phyloP scores from a whole-genome alignment of 1,140 invertebrate genomes.

The Atta texana region DNA sequence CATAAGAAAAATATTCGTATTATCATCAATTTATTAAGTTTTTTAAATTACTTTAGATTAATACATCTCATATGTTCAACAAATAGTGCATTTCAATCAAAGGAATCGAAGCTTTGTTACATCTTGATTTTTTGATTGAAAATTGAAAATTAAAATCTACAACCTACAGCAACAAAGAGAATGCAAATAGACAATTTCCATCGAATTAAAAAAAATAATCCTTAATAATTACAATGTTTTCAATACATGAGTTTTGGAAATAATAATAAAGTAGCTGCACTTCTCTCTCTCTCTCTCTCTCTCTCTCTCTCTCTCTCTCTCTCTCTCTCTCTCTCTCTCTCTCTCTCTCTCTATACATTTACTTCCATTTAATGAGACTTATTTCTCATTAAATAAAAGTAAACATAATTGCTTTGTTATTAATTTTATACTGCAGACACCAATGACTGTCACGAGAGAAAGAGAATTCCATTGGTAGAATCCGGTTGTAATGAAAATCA shows the following conservation, averaged over 20 bases:
- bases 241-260: not conserved
- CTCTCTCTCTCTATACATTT: too few species aligned
- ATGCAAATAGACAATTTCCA: not conserved
- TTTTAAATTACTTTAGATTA: not conserved
- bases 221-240: not conserved
- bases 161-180: not conserved
- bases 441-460: slow-evolving; percentile 7
- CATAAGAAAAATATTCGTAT: not conserved
- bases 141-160: not conserved
- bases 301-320: too few species aligned
- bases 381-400: slow-evolving; percentile 6
- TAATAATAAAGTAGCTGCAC: too few species aligned
- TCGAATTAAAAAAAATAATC: not conserved
- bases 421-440: not conserved
- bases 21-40: not conserved
- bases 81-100: not conserved
- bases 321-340: too few species aligned
- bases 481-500: slow-evolving; percentile 73
- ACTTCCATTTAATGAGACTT: too few species aligned
- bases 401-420: not conserved
- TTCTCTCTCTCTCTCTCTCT: too few species aligned
- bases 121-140: not conserved
- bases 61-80: not conserved
- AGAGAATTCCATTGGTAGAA: slow-evolving; percentile 55
- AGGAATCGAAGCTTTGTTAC: not conserved